A percentile compares a stretch with the other conserved stretches of the same genome.
phyloP scores from a whole-genome alignment of 2,113 vertebrate genomes.

The Oreochromis tanganicae region DNA sequence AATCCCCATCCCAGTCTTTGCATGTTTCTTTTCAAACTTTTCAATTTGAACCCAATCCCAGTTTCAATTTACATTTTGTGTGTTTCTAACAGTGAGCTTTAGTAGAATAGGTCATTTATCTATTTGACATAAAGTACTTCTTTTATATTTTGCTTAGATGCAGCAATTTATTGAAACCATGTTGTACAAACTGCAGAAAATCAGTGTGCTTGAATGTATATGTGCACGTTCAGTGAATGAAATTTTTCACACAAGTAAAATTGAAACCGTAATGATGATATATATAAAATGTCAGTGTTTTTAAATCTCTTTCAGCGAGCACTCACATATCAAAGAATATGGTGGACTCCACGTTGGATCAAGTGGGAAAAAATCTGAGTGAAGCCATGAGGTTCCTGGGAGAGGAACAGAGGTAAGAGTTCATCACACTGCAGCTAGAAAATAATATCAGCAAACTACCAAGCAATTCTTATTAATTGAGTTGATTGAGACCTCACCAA shows the following conservation, averaged over 20 bases:
- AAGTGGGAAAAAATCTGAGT: conserved; percentile 89
- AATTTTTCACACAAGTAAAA: background rate
- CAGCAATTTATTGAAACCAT: background rate
- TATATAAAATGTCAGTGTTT: background rate
- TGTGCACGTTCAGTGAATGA: background rate
- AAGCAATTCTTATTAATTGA: background rate
- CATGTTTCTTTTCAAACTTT: background rate
- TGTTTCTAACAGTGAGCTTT: background rate
- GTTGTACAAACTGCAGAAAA: background rate
- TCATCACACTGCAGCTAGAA: background rate
- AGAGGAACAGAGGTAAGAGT: conserved; percentile 78
- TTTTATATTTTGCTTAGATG: background rate
- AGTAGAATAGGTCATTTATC: background rate
- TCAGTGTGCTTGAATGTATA: background rate
- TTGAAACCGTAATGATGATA: background rate
- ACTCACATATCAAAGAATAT: conserved; percentile 54
- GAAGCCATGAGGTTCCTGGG: conserved; percentile 91
- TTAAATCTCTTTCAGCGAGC: background rate
- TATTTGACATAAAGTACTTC: background rate
- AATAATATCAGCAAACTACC: background rate
- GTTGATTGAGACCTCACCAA: background rate
- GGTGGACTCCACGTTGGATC: conserved; percentile 83
- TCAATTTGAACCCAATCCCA: background rate
- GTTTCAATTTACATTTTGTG: too few species aligned
- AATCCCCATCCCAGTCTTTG: background rate